phyloP scores from a whole-genome alignment of 2,113 vertebrate species.

The Motacilla alba region DNA sequence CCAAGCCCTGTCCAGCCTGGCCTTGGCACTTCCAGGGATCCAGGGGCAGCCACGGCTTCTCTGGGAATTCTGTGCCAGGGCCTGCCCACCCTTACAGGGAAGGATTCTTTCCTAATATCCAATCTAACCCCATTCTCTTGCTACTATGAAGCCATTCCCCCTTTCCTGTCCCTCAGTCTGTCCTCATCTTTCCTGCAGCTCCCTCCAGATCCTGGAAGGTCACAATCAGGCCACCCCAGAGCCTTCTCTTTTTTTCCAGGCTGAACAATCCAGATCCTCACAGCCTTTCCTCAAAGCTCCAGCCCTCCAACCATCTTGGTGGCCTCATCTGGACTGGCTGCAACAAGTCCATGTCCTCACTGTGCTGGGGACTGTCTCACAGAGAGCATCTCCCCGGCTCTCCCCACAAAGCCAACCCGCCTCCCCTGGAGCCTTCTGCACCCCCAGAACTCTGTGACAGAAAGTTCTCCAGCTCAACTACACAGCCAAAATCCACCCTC shows the following conservation, averaged over 20 bases:
- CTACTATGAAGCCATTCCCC: background rate
- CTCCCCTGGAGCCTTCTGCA: background rate
- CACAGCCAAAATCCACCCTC: background rate
- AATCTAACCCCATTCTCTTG: background rate
- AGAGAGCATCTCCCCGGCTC: background rate
- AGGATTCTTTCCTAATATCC: background rate
- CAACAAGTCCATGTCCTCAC: background rate
- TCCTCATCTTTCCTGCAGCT: background rate
- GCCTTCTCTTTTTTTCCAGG: background rate
- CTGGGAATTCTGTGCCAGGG: background rate
- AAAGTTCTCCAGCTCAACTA: background rate
- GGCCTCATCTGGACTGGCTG: background rate
- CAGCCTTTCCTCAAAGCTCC: background rate
- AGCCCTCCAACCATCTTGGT: background rate
- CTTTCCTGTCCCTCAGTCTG: background rate
- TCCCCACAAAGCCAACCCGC: background rate
- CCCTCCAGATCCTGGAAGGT: background rate
- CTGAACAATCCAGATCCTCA: background rate
- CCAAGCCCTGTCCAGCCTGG: fast-evolving
- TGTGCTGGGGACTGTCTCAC: background rate
- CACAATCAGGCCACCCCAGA: background rate
- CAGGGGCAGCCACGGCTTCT: background rate
- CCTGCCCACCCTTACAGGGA: background rate
- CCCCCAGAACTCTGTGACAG: background rate
- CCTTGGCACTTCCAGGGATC: background rate